phyloP scores from a whole-genome alignment of 2,888 invertebrate species.

The Cataglyphis livida region DNA sequence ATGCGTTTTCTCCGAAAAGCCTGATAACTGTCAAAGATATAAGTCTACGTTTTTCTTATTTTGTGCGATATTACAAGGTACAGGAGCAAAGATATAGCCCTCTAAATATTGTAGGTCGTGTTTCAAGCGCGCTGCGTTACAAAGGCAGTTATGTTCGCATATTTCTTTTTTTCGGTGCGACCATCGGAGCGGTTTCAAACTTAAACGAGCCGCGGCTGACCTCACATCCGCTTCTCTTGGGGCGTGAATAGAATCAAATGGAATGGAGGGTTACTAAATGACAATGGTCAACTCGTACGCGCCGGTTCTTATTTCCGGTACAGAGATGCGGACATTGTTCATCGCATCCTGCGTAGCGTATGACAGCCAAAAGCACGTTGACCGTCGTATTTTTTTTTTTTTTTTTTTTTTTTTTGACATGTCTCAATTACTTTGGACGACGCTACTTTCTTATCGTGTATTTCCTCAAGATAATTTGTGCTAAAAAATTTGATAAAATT shows the following conservation, averaged over 20 bases:
- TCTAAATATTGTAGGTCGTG: slow-evolving; percentile 17
- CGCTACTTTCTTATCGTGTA: background rate
- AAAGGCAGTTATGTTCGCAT: slow-evolving; percentile 50
- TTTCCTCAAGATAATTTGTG: background rate
- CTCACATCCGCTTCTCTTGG: slow-evolving; percentile 80
- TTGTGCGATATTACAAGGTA: slow-evolving; percentile 5
- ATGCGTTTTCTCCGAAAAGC: too few species aligned
- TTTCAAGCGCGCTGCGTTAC: slow-evolving; percentile 19
- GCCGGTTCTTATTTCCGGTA: slow-evolving; percentile 84
- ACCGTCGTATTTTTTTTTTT: background rate
- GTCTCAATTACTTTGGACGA: background rate
- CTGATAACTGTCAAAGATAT: background rate
- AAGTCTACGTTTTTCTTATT: slow-evolving; percentile 15
- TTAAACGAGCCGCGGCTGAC: slow-evolving; percentile 84
- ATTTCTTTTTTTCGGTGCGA: slow-evolving; percentile 54
- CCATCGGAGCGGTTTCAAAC: slow-evolving; percentile 70
- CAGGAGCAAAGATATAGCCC: background rate
- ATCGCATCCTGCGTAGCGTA: slow-evolving; percentile 58
- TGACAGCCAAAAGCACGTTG: slow-evolving; percentile 14
- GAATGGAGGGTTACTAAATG: slow-evolving; percentile 83
- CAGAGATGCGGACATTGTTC: slow-evolving; percentile 74
- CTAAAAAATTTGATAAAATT: background rate
- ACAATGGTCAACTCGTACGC: slow-evolving; percentile 84
- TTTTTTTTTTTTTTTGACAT: background rate
- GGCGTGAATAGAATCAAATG: slow-evolving; percentile 82